phyloP scores from a whole-genome alignment of 2,888 invertebrate species.

The Druceiella hillmani region DNA sequence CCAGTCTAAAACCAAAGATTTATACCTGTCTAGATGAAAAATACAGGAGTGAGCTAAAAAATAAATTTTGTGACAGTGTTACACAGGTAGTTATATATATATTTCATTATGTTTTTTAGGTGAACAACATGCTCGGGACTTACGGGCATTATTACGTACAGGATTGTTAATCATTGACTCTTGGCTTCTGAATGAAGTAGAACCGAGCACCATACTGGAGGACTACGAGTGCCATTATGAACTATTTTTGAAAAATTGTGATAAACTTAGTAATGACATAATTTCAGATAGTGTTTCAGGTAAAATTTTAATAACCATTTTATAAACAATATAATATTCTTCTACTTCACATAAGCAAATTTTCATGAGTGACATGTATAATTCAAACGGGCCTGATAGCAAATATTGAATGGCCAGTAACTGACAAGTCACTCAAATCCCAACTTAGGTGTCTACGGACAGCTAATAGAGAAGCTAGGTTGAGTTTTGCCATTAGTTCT shows the following conservation, averaged over 20 bases:
- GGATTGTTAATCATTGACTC: slow-evolving; percentile 31
- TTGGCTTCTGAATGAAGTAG: slow-evolving; percentile 28
- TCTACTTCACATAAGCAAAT: no score
- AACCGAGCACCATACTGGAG: slow-evolving; percentile 28
- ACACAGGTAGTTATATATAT: background rate
- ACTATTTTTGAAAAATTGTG: slow-evolving; percentile 28
- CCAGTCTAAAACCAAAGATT: background rate
- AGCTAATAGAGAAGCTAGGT: no score
- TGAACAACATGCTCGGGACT: background rate
- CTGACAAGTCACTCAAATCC: no score
- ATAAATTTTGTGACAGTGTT: no score
- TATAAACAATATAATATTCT: no score
- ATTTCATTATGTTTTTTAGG: background rate
- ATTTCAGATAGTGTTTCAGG: slow-evolving; percentile 29
- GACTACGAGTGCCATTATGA: slow-evolving; percentile 33
- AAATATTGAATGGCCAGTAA: no score
- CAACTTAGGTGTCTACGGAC: no score
- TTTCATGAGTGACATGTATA: no score
- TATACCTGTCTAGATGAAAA: no score
- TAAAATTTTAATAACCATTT: slow-evolving; percentile 14
- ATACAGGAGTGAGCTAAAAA: no score
- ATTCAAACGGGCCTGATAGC: no score
- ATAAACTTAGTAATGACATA: slow-evolving; percentile 24
- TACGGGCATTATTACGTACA: slow-evolving; percentile 7
- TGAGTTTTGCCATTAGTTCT: no score